Evolutionary conservation across 2,113 vertebrate species (phyloP), one percentile per base, ranked within the genome.

Genomic region (Chloropsis cyanopogon): DNA sequence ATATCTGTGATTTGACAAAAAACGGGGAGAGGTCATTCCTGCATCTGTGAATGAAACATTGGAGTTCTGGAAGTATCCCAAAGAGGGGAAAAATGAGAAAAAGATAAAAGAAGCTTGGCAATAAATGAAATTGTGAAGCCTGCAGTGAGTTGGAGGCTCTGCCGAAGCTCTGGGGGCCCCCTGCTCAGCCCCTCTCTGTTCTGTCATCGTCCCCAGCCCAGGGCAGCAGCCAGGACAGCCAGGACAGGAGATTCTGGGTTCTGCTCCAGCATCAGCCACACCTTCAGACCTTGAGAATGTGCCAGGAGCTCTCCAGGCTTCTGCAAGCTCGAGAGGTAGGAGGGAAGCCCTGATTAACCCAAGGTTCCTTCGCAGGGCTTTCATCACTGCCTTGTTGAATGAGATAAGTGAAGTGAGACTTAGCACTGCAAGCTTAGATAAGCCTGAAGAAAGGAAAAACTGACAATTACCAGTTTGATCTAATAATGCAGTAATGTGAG

Each of bases 401-500:
- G 70, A 92, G 66, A 70, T 35, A 91, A 88, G 79, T 52, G 37
- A 93, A 90, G 53, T 52, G 73, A 80, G 72, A 56, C 66, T 86
- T 87, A 54, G 9, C 39, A n/a, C 49, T 46, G 87, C 63, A 81
- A 82, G 53, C 46, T 75, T 54, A 70, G 65, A 95, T 94, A 91
- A 94, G 47, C 65, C 83, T 12, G 39, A 65, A 82, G 80, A 95
- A 92, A 90, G 49, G 65, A 75, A 92, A 91, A 92, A 17, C 44
- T 88, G 87, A 82, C 77, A 94, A 83, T 93, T 95, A 91, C 46
- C 60, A 49, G 33, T 90, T 82, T 82, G 93, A 95, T 92, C 53
- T 53, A 90, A 91, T 64, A 77, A 82, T 47, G 46, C 73, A 87
- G 86, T 83, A 93, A 86, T 35, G 19, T 65, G 60, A 87, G 83